Percentiles rank a stretch among this genome's conserved stretches.
Conservation (phyloP, 2,113 vertebrate species). For the Noctilio leporinus region DNA sequence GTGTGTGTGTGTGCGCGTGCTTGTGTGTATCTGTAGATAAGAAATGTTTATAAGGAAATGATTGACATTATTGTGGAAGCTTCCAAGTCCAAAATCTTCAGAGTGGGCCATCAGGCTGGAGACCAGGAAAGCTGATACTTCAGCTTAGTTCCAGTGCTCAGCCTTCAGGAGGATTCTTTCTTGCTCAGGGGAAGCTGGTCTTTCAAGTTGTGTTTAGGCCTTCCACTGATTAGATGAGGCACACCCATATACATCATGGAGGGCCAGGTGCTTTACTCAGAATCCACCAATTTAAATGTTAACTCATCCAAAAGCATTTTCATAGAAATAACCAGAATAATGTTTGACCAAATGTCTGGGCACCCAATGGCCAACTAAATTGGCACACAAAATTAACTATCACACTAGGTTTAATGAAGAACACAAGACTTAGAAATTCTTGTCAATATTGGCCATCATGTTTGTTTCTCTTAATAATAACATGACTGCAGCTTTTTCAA, state of each 20-base stretch:
- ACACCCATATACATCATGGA: neutral
- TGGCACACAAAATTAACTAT: neutral
- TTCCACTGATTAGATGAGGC: neutral
- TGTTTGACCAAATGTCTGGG: neutral
- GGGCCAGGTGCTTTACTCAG: neutral
- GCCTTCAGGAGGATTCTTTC: neutral
- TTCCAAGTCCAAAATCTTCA: neutral
- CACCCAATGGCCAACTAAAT: neutral
- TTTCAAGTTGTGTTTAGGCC: neutral
- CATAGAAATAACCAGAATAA: neutral
- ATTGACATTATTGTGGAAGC: neutral
- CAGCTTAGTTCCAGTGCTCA: neutral
- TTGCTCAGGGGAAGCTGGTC: neutral
- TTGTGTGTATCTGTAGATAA: neutral
- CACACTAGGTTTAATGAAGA: neutral
- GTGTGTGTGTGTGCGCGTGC: neutral
- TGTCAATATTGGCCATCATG: neutral
- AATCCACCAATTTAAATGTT: neutral
- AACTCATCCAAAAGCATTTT: neutral
- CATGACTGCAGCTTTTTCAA: neutral
- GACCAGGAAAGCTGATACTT: neutral
- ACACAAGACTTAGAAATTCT: neutral
- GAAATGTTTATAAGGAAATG: neutral
- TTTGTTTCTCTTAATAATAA: neutral
- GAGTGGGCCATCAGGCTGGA: neutral